Conservation (phyloP, 2,797 vertebrate genomes). For the Channallabes apus region DNA sequence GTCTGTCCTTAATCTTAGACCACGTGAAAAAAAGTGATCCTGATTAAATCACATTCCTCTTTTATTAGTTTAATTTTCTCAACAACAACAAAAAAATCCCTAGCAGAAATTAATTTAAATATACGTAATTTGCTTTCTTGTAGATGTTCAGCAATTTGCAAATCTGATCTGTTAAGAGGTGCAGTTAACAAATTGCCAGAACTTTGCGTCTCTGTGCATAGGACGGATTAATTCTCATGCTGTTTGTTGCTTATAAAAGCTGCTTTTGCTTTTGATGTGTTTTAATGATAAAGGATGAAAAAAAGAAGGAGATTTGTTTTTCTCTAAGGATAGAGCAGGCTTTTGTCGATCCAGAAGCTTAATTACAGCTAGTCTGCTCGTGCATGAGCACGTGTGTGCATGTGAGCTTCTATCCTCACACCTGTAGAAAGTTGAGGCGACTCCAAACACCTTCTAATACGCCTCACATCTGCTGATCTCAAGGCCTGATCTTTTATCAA, state of each 20-base stretch:
- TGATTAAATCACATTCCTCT: conserved; percentile 14
- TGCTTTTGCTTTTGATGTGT: conserved; percentile 47
- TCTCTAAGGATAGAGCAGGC: conserved; percentile 48
- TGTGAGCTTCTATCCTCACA: conserved; percentile 46
- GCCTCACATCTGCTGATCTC: conserved; percentile 42
- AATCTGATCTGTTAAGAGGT: neutral
- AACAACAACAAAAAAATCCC: neutral
- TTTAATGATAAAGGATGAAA: conserved; percentile 52
- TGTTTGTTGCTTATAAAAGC: conserved; percentile 50
- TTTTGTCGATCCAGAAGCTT: conserved; percentile 49
- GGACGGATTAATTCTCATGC: conserved; percentile 40
- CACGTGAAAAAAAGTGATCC: neutral
- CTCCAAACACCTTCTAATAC: conserved; percentile 52
- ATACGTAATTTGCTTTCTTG: neutral
- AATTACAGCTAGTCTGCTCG: conserved; percentile 48
- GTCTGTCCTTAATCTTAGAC: conserved; percentile 8
- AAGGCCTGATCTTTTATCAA: conserved; percentile 49
- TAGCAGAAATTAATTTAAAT: neutral
- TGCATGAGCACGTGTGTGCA: neutral
- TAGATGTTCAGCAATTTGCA: conserved; percentile 9
- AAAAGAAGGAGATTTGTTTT: conserved; percentile 31
- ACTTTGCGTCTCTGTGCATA: conserved; percentile 25
- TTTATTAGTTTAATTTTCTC: neutral
- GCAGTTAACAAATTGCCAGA: conserved; percentile 14
- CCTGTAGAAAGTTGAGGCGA: conserved; percentile 52